Percentiles rank a stretch among this genome's conserved stretches.
phyloP scores from a whole-genome alignment of 2,797 vertebrate genomes.

The Eleutherodactylus coqui region DNA sequence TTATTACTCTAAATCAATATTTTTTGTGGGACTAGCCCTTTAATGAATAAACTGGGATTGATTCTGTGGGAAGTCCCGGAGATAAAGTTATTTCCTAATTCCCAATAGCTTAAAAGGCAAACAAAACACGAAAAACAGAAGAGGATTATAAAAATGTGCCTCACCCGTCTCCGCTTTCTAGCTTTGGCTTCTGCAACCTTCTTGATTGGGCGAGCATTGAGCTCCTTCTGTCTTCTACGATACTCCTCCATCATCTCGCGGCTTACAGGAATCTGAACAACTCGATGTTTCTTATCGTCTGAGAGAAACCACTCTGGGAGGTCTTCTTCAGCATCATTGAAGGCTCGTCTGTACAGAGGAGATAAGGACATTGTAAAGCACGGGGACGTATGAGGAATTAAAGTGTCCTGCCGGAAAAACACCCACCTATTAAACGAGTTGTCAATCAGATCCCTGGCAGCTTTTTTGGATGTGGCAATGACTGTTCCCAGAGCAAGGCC shows the following conservation, averaged over 20 bases:
- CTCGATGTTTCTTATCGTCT: constrained; percentile 89
- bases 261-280: constrained; percentile 82
- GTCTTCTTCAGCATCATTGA: constrained; percentile 84
- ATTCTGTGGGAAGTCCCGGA: not conserved
- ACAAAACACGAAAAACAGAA: not conserved
- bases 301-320: constrained; percentile 90
- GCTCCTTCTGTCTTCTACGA: constrained; percentile 90
- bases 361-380: not conserved
- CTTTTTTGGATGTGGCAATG: constrained; percentile 89
- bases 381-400: not conserved
- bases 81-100: not conserved
- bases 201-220: constrained; percentile 94
- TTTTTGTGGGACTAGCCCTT: too few relatives aligned
- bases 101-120: too few relatives aligned
- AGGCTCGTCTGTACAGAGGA: constrained; percentile 79
- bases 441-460: constrained; percentile 85
- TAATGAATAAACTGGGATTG: too few relatives aligned
- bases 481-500: constrained; percentile 88
- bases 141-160: too few relatives aligned
- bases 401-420: too few relatives aligned
- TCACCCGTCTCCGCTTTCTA: constrained; percentile 90
- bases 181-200: constrained; percentile 95
- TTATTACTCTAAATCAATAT: too few relatives aligned
- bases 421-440: constrained; percentile 89
- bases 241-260: constrained; percentile 88